phyloP scores from a whole-genome alignment of 2,888 invertebrate species.

The Oscheius onirici region DNA sequence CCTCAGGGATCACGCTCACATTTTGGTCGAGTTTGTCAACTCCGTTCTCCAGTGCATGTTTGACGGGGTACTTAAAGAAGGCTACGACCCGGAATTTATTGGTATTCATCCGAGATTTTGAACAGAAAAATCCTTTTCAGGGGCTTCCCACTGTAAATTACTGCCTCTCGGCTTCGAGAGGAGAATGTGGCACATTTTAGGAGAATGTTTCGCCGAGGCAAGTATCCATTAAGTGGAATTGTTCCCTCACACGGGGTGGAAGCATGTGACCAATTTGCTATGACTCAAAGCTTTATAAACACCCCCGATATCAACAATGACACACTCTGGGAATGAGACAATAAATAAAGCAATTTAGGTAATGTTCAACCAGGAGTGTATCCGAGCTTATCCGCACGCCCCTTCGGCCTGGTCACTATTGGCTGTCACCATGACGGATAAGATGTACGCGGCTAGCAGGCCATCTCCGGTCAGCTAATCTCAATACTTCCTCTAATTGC shows the following conservation, averaged over 20 bases:
- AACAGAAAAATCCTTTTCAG: constrained; percentile 30
- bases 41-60: constrained; percentile 51
- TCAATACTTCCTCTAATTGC: background rate
- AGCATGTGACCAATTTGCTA: no score
- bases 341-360: constrained; percentile 40
- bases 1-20: constrained; percentile 64
- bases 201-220: constrained; percentile 65
- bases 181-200: constrained; percentile 58
- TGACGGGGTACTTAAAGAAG: constrained; percentile 39
- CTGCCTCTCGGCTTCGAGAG: constrained; percentile 62
- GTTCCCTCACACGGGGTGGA: background rate
- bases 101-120: constrained; percentile 32
- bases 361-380: constrained; percentile 66
- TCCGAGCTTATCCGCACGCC: constrained; percentile 66
- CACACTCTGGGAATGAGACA: background rate
- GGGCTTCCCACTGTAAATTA: constrained; percentile 48
- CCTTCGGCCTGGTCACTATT: constrained; percentile 63
- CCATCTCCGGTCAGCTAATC: constrained; percentile 16
- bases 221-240: background rate
- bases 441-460: constrained; percentile 43
- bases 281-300: background rate
- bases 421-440: constrained; percentile 59
- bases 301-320: background rate
- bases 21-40: constrained; percentile 62
- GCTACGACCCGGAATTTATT: constrained; percentile 60